Conservation (phyloP, 2,113 vertebrate genomes). For the Hippocampus barbouri region DNA sequence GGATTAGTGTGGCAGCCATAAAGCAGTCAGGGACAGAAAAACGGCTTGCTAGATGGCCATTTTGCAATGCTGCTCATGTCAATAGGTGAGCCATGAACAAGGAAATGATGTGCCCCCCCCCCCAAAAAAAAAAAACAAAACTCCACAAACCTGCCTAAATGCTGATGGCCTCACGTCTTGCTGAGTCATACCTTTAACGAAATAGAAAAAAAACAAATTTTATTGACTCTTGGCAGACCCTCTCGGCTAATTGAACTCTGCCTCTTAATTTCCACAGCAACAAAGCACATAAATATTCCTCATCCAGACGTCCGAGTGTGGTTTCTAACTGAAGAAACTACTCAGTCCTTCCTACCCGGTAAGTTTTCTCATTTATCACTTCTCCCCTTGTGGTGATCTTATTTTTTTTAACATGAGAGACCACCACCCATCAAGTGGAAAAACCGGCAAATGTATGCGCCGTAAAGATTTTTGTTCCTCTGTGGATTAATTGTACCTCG, state of each 20-base stretch:
- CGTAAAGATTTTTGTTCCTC: not conserved
- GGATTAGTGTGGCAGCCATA: no score
- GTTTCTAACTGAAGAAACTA: constrained; percentile 69
- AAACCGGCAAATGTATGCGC: not conserved
- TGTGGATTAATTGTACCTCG: not conserved
- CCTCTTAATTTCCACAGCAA: not conserved
- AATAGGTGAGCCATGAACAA: not conserved
- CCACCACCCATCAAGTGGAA: no score
- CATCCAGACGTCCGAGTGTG: constrained; percentile 76
- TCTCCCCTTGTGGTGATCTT: not conserved
- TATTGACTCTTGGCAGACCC: not conserved
- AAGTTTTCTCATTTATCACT: not conserved
- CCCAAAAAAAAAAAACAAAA: not conserved
- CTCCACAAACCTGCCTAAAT: not conserved
- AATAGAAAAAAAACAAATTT: not conserved
- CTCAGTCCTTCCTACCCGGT: constrained; percentile 73
- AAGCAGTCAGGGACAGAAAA: no score
- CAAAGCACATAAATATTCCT: not conserved
- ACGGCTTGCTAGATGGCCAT: no score
- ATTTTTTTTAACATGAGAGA: not conserved
- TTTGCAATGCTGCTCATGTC: no score
- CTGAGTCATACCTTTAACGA: not conserved
- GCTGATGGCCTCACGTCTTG: not conserved
- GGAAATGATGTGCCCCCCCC: not conserved
- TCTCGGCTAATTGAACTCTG: not conserved